Evolutionary conservation across 2,888 invertebrate genomes (phyloP).

Genomic region (Penaeus monodon): DNA sequence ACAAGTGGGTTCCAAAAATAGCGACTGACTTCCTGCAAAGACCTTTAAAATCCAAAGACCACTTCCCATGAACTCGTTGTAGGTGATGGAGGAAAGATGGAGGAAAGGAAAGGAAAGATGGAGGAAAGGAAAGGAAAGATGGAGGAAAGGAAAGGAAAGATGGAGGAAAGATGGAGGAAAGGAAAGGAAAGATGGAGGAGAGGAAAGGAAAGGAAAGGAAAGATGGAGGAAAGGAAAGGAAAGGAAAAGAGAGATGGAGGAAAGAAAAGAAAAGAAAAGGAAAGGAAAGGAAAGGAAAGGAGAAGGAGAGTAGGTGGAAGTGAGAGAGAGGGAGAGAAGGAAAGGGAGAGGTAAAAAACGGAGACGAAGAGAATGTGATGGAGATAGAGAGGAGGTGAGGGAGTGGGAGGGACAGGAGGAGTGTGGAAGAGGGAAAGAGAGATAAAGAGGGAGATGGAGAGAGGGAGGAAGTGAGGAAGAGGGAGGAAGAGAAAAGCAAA

Average conservation of each 20-base stretch:
- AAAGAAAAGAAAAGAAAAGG: too few species aligned
- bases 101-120: too few species aligned
- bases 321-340: not conserved
- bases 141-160: not conserved
- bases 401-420: not conserved
- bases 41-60: too few species aligned
- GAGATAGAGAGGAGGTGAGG: conserved; percentile 6
- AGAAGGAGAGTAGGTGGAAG: not conserved
- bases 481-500: too few species aligned
- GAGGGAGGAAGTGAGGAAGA: not conserved
- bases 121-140: not conserved
- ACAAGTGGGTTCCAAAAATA: too few species aligned
- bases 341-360: too few species aligned
- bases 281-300: not conserved
- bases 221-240: not conserved
- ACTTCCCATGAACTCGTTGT: too few species aligned
- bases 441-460: too few species aligned
- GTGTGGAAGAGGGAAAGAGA: not conserved
- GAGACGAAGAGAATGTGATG: not conserved
- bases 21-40: too few species aligned
- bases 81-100: too few species aligned
- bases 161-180: not conserved
- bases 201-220: not conserved
- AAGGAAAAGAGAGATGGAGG: too few species aligned
- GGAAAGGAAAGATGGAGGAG: too few species aligned